A percentile compares a stretch with the other conserved stretches of the same genome.
Conservation (phyloP, 2,113 vertebrate species). For the Silurus asotus region DNA sequence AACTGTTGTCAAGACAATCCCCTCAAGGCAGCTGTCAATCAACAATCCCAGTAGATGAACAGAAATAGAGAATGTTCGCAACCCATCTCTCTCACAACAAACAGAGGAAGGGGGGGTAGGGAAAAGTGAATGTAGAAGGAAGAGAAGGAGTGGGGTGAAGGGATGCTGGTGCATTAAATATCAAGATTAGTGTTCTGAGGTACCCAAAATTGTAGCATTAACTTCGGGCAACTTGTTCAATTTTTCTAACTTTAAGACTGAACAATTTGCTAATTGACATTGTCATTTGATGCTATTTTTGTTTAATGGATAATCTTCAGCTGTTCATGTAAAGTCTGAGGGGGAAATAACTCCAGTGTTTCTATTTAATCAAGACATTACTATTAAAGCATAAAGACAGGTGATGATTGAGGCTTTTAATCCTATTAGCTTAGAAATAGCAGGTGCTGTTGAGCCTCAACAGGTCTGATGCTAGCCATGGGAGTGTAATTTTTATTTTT, state of each 20-base stretch:
- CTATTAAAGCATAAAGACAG: constrained; percentile 18
- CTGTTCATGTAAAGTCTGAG: constrained; percentile 20
- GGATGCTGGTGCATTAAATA: neutral
- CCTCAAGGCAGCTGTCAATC: constrained; percentile 49
- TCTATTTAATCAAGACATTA: constrained; percentile 19
- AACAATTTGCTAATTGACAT: neutral
- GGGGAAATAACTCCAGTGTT: neutral
- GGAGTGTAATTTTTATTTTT: constrained; percentile 38
- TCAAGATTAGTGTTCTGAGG: constrained; percentile 18
- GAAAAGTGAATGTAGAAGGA: neutral
- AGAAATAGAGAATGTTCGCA: constrained; percentile 48
- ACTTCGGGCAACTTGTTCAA: neutral
- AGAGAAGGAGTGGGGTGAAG: neutral
- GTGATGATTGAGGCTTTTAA: neutral
- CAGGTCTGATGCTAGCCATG: constrained; percentile 21
- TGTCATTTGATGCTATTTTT: neutral
- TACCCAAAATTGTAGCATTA: neutral
- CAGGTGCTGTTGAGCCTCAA: neutral
- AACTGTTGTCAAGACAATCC: constrained; percentile 36
- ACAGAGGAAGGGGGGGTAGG: neutral
- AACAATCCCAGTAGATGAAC: constrained; percentile 37
- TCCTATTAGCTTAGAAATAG: constrained; percentile 22
- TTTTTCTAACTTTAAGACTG: neutral
- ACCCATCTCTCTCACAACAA: neutral
- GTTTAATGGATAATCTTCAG: neutral